phyloP scores from a whole-genome alignment of 2,888 invertebrate species.

The Aspidiotus destructor region DNA sequence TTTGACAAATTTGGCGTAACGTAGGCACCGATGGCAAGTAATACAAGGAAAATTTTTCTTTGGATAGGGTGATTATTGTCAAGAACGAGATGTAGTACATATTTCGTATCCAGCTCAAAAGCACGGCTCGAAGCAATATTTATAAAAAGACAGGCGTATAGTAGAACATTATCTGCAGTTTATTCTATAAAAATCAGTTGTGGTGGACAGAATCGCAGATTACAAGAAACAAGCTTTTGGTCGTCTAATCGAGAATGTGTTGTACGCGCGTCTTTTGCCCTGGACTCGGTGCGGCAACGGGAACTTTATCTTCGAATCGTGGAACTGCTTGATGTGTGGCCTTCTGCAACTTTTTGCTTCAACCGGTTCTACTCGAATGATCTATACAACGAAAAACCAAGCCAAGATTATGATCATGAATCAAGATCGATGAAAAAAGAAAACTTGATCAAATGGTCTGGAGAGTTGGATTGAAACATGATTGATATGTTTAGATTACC shows the following conservation, averaged over 20 bases:
- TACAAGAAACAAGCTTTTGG: slow-evolving; percentile 69
- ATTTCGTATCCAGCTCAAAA: too few relatives aligned
- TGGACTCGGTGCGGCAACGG: slow-evolving; percentile 87
- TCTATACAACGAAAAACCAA: slow-evolving; percentile 48
- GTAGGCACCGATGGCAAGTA: too few relatives aligned
- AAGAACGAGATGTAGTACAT: too few relatives aligned
- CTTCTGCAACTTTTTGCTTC: slow-evolving; percentile 81
- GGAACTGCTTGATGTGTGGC: slow-evolving; percentile 95
- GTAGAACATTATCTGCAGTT: not conserved
- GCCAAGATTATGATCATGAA: not conserved
- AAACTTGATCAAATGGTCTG: too few relatives aligned
- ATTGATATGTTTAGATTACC: too few relatives aligned
- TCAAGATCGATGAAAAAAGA: too few relatives aligned
- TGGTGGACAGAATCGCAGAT: slow-evolving; percentile 36
- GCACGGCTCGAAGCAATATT: too few relatives aligned
- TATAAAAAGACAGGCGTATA: too few relatives aligned
- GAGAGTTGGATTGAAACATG: too few relatives aligned
- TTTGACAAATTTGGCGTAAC: too few relatives aligned
- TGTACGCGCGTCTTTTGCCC: slow-evolving; percentile 55
- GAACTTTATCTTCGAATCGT: slow-evolving; percentile 92
- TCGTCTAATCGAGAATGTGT: slow-evolving; percentile 71
- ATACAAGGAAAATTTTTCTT: too few relatives aligned
- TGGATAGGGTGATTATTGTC: too few relatives aligned
- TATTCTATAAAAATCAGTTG: not conserved
- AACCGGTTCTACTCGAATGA: slow-evolving; percentile 92